These are phyloP conservation scores for Pseudomugil gertrudae DNA, from an alignment of 2,797 vertebrate genomes.

Conservation along the genomic window DNA sequence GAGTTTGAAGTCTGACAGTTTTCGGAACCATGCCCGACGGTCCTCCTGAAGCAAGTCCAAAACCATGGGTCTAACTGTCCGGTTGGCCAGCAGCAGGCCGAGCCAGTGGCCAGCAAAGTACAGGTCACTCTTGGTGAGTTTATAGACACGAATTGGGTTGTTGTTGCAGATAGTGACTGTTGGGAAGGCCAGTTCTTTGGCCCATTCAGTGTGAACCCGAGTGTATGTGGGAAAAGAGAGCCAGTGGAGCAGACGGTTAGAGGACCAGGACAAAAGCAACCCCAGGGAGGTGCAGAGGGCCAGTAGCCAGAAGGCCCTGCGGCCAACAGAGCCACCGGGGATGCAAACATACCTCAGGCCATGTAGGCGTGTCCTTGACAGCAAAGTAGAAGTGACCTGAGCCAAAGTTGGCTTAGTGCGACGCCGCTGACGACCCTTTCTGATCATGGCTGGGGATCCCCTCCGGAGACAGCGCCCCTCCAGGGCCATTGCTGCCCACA, in stretches of 20 bases:
- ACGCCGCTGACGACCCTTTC: constrained; percentile 69
- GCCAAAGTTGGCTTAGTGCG: constrained; percentile 53
- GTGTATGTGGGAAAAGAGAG: constrained; percentile 95
- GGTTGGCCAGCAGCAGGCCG: constrained; percentile 91
- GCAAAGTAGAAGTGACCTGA: constrained; percentile 69
- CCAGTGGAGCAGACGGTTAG: constrained; percentile 94
- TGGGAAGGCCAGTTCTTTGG: constrained; percentile 93
- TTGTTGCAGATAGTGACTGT: constrained; percentile 99
- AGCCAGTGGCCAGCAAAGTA: constrained; percentile 97
- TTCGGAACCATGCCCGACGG: constrained; percentile 91
- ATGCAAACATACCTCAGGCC: constrained; percentile 90
- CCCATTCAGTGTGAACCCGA: constrained; percentile 93
- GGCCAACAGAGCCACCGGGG: constrained; percentile 83
- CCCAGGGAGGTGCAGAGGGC: constrained; percentile 93
- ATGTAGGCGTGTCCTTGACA: constrained; percentile 89
- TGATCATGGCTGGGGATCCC: constrained; percentile 76
- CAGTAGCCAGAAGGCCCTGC: constrained; percentile 92
- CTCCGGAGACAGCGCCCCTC: constrained; percentile 77
- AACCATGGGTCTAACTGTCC: constrained; percentile 90
- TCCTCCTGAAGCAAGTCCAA: constrained; percentile 92
- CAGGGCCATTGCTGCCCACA: constrained; percentile 84
- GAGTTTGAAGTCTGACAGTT: constrained; percentile 95
- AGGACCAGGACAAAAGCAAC: constrained; percentile 94
- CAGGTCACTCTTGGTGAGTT: constrained; percentile 96
- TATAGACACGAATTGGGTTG: constrained; percentile 94